Evolutionary conservation across 64 coral and sea anemone genomes (phyloP), one percentile per base, ranked within the genome.

Genomic region (Orbicella faveolata): DNA sequence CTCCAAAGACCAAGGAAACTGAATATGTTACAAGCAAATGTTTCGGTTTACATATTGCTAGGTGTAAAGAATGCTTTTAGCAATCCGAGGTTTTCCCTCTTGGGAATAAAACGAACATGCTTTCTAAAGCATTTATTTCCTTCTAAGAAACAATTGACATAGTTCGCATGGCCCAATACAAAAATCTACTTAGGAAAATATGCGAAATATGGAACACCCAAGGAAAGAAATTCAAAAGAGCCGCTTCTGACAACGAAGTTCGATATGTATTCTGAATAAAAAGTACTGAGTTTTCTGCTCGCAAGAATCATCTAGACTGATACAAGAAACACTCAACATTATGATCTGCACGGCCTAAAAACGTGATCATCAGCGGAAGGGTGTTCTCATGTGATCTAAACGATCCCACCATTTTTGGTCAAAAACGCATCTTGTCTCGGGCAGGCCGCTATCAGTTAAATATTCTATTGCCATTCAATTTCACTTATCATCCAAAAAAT

Each of bases 401-500:
- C 10, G 67, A 26, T 70, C 25, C 67, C 4, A n/a, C n/a, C 67
- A 26, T 52, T 70, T 72, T 30, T 70, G 63, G 82, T 10, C 37
- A 70, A 39, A 84, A 85, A 72, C 2, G 11, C 34, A 65, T 72
- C 10, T 26, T 73, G 20, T 52, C n/a, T 70, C 23, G 21, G 21
- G 18, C 16, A 36, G 81, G 65, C 82, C 64, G 64, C 64, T 72
- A 69, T 85, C 63, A 36, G 16, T 66, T 59, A 59, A 84, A 85
- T 52, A 37, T 72, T 72, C 65, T 85, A 72, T 53, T 2, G 61
- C 11, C 37, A 52, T 39, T 83, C 80, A 77, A 10, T 34, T 4
- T 9, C 1, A 17, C 62, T 72, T 72, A 72, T 85, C 65, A 39
- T 20, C 37, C 4, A 14, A 51, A 70, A 16, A 73, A 85, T 68